Base-by-base conservation (phyloP, 2,113 vertebrate species). In the Narcine bancroftii region DNA sequence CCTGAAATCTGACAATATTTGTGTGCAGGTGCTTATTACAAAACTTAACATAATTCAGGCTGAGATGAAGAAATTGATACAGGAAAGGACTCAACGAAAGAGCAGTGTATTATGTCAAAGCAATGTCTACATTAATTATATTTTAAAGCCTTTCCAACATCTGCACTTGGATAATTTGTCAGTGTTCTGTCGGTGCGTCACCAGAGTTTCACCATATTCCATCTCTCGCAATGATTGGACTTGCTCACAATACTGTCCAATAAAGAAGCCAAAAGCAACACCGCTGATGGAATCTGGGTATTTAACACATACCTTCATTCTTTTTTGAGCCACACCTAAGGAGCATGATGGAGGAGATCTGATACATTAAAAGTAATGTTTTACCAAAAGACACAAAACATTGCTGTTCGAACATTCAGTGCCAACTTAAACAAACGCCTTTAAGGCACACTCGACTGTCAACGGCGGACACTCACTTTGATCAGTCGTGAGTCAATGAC, bases 391-490 rank as follows among this genome's bases (percentile, higher is more conserved):
- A 45, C 63, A 29, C 89, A 69, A 91, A 91, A 69, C 65, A 91
- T 13, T 91, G 89, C 89, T 71, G 42, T 71, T 91, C 39, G 42
- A 91, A 69, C 63, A 91, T 71, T 91, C 65, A 69, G 39, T 47
- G 33, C 24, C 63, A 69, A 17, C 63, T 47, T 69, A 91, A 91
- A 45, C 65, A 69, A 91, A 91, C 65, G 42, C 89, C 65, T 91
- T 69, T 69, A 69, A 91, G 63, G 26, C 24, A 45, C 89, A 69
- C 3, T 91, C 1, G 42, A 39, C 63, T 91, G 39, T 47, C 24
- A 69, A 69, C 89, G 47, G 71, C 24, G 3, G 4, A 13, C 63
- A 71, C 36, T n/a, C 39, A 33, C 53, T 87, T 87, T 87, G 81
- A 87, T 21, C 81, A 63, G 6, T 53, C n/a, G n/a, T 60, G 53